A percentile compares a stretch with the other conserved stretches of the same genome.
phyloP scores from a whole-genome alignment of 2,113 vertebrate genomes.

The Beaufortia kweichowensis region DNA sequence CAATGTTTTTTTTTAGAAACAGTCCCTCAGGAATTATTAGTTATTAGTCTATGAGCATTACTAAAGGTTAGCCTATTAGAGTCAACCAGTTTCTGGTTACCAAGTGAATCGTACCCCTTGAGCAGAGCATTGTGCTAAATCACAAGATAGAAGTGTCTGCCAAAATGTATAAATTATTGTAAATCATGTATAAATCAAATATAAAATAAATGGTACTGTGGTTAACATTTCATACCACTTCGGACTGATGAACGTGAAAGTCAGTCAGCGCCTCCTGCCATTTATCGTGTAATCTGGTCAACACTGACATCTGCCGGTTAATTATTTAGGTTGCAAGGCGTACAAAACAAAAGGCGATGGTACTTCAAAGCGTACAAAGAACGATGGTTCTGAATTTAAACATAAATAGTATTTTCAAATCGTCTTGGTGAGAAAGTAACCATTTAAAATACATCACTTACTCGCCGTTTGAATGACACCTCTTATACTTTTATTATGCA shows the following conservation, averaged over 20 bases:
- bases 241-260: background rate
- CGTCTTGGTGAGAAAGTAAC: background rate
- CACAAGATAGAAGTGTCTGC: no score
- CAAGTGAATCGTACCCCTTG: no score
- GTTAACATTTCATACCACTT: no score
- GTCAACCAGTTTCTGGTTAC: no score
- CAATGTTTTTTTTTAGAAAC: no score
- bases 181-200: no score
- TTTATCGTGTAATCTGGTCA: background rate
- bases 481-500: slow-evolving; percentile 20
- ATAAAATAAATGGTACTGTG: no score
- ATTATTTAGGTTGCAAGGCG: background rate
- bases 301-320: slow-evolving; percentile 37
- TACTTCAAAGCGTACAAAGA: background rate
- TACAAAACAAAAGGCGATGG: background rate
- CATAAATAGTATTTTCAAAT: background rate
- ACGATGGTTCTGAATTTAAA: background rate
- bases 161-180: no score
- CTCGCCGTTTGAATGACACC: background rate
- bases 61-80: no score
- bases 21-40: no score
- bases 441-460: background rate
- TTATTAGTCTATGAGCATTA: no score
- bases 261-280: background rate
- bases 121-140: no score